Evolutionary conservation across 2,797 vertebrate species (phyloP).

Genomic region (Spondyliosoma cantharus): DNA sequence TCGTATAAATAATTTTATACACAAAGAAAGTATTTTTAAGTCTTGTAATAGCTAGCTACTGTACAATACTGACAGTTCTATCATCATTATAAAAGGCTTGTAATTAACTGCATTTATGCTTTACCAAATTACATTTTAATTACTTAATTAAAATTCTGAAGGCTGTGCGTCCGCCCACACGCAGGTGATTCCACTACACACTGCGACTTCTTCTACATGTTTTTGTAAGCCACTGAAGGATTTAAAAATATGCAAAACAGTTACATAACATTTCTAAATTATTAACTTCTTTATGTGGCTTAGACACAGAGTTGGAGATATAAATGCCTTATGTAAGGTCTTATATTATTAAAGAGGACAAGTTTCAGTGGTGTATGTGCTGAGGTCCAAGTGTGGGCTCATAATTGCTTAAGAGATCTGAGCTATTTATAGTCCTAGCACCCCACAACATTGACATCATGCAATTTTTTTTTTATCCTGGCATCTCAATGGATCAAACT

Average conservation of each 20-base stretch:
- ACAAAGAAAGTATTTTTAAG: neutral
- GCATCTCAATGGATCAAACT: constrained; percentile 44
- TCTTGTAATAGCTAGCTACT: constrained; percentile 4
- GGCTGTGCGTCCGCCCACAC: constrained; percentile 18
- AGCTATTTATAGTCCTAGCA: constrained; percentile 81
- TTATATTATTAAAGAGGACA: constrained; percentile 86
- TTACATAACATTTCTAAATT: constrained; percentile 85
- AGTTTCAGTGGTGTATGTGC: constrained; percentile 79
- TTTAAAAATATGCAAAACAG: constrained; percentile 84
- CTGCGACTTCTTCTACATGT: constrained; percentile 47
- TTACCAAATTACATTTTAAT: constrained; percentile 21
- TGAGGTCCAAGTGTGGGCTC: constrained; percentile 80
- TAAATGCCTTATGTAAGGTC: constrained; percentile 85
- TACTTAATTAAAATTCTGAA: constrained; percentile 22
- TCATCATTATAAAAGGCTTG: neutral
- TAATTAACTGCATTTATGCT: neutral
- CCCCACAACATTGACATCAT: constrained; percentile 80
- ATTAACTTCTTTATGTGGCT: constrained; percentile 85
- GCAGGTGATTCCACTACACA: constrained; percentile 45
- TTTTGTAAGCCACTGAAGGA: constrained; percentile 71
- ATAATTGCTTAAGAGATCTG: constrained; percentile 84
- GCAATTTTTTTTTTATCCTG: constrained; percentile 60
- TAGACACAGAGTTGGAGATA: constrained; percentile 81
- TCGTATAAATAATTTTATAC: neutral
- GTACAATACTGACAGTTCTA: neutral